phyloP scores from a whole-genome alignment of 2,113 vertebrate species.

The Sakesphorus luctuosus region DNA sequence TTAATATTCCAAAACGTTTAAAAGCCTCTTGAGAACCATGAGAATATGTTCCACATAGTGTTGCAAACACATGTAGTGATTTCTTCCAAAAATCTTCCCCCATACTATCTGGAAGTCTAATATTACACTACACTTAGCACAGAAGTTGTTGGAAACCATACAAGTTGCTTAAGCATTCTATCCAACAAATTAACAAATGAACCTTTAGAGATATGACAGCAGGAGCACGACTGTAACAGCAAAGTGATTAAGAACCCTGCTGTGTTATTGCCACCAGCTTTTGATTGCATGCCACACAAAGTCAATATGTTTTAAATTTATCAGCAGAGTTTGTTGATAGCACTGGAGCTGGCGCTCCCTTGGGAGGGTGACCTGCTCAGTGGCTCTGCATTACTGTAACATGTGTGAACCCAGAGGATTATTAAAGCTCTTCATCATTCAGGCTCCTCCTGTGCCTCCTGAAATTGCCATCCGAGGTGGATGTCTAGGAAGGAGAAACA shows the following conservation, averaged over 20 bases:
- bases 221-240: conserved; percentile 17
- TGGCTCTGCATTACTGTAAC: background rate
- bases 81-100: background rate
- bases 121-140: background rate
- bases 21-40: background rate
- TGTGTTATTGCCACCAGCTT: conserved; percentile 46
- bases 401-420: background rate
- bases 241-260: conserved; percentile 54
- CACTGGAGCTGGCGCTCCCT: background rate
- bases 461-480: background rate
- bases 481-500: background rate
- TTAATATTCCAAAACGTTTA: background rate
- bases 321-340: conserved; percentile 4
- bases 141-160: background rate
- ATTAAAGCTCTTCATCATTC: conserved; percentile 42
- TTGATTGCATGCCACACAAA: conserved; percentile 43
- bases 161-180: conserved; percentile 28
- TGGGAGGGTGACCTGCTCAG: background rate
- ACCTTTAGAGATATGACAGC: conserved; percentile 40
- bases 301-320: conserved; percentile 39
- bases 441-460: background rate
- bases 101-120: background rate
- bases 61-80: background rate
- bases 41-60: background rate
- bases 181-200: conserved; percentile 53